Conservation (phyloP, 2,797 vertebrate species). For the Limosa lapponica region DNA sequence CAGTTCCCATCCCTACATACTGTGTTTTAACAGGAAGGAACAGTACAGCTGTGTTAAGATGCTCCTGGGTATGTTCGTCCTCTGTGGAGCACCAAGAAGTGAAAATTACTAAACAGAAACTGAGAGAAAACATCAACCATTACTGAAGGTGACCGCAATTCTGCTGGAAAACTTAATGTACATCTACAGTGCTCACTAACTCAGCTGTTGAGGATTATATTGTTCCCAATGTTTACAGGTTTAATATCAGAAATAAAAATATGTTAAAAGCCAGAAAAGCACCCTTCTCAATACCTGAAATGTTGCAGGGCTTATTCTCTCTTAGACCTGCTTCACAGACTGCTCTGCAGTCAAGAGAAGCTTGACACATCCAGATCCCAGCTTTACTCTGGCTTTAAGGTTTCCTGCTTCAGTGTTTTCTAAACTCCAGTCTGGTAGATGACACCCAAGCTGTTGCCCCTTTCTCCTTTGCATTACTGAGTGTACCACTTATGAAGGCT, state of each 20-base stretch:
- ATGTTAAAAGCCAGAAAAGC: neutral
- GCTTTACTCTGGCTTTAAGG: neutral
- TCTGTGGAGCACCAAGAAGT: neutral
- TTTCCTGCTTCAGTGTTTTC: neutral
- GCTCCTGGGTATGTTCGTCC: neutral
- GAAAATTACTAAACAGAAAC: neutral
- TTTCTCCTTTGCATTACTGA: neutral
- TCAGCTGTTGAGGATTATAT: neutral
- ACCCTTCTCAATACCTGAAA: neutral
- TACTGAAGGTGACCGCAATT: neutral
- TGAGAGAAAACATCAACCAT: neutral
- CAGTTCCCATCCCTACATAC: neutral
- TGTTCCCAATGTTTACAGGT: neutral
- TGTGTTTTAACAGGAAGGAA: neutral
- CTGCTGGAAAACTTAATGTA: neutral
- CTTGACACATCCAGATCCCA: neutral
- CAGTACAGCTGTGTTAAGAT: neutral
- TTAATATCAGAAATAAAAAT: neutral
- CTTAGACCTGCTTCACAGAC: neutral
- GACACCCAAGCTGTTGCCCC: neutral
- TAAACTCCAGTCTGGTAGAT: neutral
- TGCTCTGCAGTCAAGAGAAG: neutral
- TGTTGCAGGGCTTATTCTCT: neutral
- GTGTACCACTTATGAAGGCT: neutral
- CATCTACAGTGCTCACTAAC: neutral